A percentile compares a stretch with the other conserved stretches of the same genome.
Conservation (phyloP, 2,888 invertebrate species). For the Cheilosia variabilis region DNA sequence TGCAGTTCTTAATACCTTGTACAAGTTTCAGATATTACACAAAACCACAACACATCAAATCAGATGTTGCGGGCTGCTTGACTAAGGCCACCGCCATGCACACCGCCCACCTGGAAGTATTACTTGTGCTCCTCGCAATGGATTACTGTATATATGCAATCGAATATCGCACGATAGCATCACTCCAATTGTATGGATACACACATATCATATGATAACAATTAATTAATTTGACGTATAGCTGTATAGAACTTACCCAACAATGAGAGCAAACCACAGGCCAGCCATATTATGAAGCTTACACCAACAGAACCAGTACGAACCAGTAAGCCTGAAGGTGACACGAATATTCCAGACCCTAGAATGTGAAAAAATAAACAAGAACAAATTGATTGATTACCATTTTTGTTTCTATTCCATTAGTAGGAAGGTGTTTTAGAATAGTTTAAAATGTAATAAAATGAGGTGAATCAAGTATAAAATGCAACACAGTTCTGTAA, state of each 20-base stretch:
- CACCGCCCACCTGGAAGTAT: background rate
- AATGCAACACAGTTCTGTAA: too few relatives aligned
- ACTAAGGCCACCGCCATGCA: background rate
- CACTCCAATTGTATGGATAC: background rate
- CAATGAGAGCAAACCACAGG: slow-evolving; percentile 95
- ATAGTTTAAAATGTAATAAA: background rate
- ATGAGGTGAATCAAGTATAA: too few relatives aligned
- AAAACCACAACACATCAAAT: too few relatives aligned
- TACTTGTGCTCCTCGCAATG: background rate
- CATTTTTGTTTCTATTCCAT: background rate
- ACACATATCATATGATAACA: background rate
- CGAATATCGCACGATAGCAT: slow-evolving; percentile 4
- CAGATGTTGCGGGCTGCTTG: too few relatives aligned
- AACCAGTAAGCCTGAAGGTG: slow-evolving; percentile 96
- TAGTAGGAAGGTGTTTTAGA: background rate
- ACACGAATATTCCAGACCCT: slow-evolving; percentile 99
- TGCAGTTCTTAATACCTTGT: too few relatives aligned
- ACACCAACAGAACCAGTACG: slow-evolving; percentile 97
- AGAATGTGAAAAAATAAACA: slow-evolving; percentile 74
- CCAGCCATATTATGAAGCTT: slow-evolving; percentile 97
- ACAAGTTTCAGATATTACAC: too few relatives aligned
- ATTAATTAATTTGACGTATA: slow-evolving; percentile 24
- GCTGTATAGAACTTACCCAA: slow-evolving; percentile 87
- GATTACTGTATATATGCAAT: slow-evolving; percentile 5
- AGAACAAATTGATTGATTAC: slow-evolving; percentile 58